Conservation (phyloP, 1,140 invertebrate genomes). For the Augochlora pura region DNA sequence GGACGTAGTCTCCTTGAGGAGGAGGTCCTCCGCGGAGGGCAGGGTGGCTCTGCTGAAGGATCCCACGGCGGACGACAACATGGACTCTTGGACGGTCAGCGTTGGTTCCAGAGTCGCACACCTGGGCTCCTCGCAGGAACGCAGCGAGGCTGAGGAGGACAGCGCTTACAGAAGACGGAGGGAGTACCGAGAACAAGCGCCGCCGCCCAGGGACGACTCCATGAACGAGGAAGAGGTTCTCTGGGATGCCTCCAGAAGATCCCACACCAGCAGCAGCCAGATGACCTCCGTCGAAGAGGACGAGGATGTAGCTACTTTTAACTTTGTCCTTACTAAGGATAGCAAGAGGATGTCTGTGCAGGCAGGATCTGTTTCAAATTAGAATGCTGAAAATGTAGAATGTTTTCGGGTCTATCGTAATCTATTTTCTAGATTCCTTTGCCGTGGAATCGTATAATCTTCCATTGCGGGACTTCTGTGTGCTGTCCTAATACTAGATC, state of each 20-base stretch:
- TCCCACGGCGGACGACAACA: conserved; percentile 68
- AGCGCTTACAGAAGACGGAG: conserved; percentile 51
- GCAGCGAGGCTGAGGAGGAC: conserved; percentile 74
- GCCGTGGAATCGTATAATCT: no score
- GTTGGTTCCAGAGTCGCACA: conserved; percentile 65
- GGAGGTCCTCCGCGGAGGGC: conserved; percentile 77
- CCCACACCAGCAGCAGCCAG: conserved; percentile 62
- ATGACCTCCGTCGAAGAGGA: conserved; percentile 68
- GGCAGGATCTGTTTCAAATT: neutral
- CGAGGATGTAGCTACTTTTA: conserved; percentile 59
- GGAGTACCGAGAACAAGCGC: conserved; percentile 60
- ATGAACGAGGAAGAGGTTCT: conserved; percentile 66
- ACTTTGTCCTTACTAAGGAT: conserved; percentile 69
- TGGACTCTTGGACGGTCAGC: conserved; percentile 76
- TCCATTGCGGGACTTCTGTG: no score
- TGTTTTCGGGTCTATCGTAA: no score
- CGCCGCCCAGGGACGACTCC: conserved; percentile 59
- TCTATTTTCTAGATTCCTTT: no score
- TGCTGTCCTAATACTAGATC: no score
- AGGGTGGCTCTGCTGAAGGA: conserved; percentile 75
- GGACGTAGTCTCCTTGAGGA: conserved; percentile 62
- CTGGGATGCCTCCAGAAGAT: conserved; percentile 50
- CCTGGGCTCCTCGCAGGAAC: conserved; percentile 73
- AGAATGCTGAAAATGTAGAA: no score
- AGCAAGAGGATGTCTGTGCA: conserved; percentile 71